Base-by-base conservation (phyloP, 2,888 invertebrate genomes). In the Lordiphosa andalusiaca region DNA sequence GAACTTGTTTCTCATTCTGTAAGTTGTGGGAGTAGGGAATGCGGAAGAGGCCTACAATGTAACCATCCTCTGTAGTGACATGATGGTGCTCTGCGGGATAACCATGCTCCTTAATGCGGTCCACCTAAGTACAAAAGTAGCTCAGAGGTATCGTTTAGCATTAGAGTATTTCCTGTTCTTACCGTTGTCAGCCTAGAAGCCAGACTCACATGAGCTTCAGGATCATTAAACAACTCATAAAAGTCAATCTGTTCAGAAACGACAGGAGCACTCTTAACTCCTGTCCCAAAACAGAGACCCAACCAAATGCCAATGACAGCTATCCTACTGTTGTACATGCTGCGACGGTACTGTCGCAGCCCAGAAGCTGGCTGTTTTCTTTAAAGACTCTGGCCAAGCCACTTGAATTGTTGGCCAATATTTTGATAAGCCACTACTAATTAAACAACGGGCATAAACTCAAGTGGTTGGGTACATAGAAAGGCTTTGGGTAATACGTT, bases 21-120 rank as follows among this genome's bases (percentile, higher is more conserved):
- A 23, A 21, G 12, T 40, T 38, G 5, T 39, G 47, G 1, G 53
- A 54, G 16, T 48, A 19, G 0, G 92, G 90, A 37, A 96, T 94
- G 38, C 96, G 91, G 81, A 95, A 94, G 84, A 95, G 71, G 44
- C 91, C 90, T 61, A 96, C 88, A 7, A 94, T 91, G 78, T 94
- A 96, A 0, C 94, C 94, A 90, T 96, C 96, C 3, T 90, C 76
- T 0, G 96, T 96, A 6, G 88, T 89, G 0, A 93, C 91, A 0
- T 78, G 77, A 76, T 94, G 92, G 0, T 88, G 90, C 85, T 94
- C 93, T 0, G 91, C 86, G 0, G 91, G 91, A 82, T 94, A 94
- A 0, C 91, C 90, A 71, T 93, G 23, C 9, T 4, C 19, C 13
- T 39, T 6, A 4, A 54, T 54, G 9, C 25, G 39, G 1, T 48